phyloP scores from a whole-genome alignment of 2,888 invertebrate species.

The Neoascia interrupta region DNA sequence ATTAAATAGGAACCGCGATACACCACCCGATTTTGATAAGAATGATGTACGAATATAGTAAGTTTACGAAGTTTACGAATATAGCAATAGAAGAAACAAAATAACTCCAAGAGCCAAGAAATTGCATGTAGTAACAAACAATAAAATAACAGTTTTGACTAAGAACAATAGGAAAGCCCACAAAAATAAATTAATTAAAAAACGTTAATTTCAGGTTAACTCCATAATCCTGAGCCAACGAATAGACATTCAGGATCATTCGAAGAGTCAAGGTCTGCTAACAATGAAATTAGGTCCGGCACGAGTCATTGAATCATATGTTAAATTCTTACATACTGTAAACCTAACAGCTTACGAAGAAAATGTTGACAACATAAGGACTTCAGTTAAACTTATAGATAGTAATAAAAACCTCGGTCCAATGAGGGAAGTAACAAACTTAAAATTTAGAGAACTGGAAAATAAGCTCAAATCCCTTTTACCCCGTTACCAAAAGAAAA shows the following conservation, averaged over 20 bases:
- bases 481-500: conserved; percentile 18
- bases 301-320: conserved; percentile 6
- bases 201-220: conserved; percentile 7
- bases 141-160: not conserved
- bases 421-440: not conserved
- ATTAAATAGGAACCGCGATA: not conserved
- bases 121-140: not conserved
- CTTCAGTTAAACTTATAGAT: not conserved
- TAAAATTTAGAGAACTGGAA: conserved; percentile 19
- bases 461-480: not conserved
- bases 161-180: conserved; percentile 2
- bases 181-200: conserved; percentile 3
- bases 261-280: not conserved
- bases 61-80: not conserved
- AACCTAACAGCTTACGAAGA: conserved; percentile 16
- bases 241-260: conserved; percentile 2
- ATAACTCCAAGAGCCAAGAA: conserved; percentile 8
- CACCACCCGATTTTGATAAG: too few relatives aligned
- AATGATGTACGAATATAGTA: too few relatives aligned
- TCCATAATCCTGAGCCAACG: too few relatives aligned
- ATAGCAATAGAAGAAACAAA: not conserved
- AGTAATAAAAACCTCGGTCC: not conserved
- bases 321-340: conserved; percentile 16
- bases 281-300: conserved; percentile 8
- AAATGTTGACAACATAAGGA: conserved; percentile 15